Evolutionary conservation across 2,113 vertebrate species (phyloP).

Genomic region (Carlito syrichta): DNA sequence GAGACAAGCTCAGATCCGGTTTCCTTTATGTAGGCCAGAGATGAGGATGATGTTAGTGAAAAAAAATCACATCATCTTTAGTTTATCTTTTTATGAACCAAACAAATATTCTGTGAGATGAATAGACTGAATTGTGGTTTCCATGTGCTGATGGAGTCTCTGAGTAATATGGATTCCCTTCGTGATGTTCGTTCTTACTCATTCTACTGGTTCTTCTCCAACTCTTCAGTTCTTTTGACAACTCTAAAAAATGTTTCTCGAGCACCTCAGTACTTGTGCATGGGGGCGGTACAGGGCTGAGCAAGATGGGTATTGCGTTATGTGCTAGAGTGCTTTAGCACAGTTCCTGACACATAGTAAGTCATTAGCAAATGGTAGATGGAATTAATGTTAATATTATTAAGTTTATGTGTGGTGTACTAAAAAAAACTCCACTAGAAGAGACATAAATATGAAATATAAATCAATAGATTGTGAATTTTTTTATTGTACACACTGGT

Average conservation of each 20-base stretch:
- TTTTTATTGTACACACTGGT: constrained; percentile 1
- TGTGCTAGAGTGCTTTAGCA: not conserved
- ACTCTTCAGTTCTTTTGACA: not conserved
- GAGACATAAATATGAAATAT: not conserved
- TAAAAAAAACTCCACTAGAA: not conserved
- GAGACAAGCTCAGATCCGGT: not conserved
- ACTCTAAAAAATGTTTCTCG: not conserved
- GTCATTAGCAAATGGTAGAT: not conserved
- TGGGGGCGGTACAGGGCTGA: not conserved
- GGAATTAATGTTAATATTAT: not conserved
- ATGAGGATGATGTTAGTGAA: not conserved
- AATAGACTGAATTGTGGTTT: not conserved
- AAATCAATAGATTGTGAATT: not conserved
- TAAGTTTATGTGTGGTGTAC: not conserved
- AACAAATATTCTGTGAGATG: not conserved
- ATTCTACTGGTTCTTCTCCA: not conserved
- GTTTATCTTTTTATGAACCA: not conserved
- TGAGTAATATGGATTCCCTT: not conserved
- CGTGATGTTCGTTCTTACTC: not conserved
- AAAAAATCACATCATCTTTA: not conserved
- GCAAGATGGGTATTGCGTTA: rapidly evolving
- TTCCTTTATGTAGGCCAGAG: not conserved
- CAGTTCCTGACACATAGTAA: not conserved
- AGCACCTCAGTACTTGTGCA: not conserved
- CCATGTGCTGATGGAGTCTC: not conserved